Evolutionary conservation across 1,140 invertebrate species (phyloP), one percentile per base, ranked within the genome.

Genomic region (Papilio xuthus): DNA sequence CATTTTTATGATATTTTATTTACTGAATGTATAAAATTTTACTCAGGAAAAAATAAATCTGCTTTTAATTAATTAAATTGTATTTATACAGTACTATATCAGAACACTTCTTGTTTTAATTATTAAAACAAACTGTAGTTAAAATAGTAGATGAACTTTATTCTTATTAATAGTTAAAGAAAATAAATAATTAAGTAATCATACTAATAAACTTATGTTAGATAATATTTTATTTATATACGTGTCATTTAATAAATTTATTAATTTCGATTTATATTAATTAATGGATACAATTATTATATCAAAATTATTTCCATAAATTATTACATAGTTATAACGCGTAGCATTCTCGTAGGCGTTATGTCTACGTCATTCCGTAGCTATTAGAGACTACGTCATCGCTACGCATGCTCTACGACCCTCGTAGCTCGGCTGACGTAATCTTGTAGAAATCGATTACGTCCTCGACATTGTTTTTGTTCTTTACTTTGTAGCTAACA

Each of bases 341-440:
- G 70, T 72, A 72, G 70, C n/a, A 72, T 41, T 7, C 32, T 3
- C 41, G 71, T 47, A 73, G 50, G 18, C 42, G 71, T 8, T 15
- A 26, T 3, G 71, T n/a, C 42, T 73, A 73, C 71, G 71, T 73
- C 71, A 73, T 73, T 73, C 37, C 20, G 42, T 15, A 47, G 71
- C 71, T 50, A 73, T 0, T n/a, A 20, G 20, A 23, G 20, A 2
- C 71, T 73, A 73, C 71, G 71, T 73, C 71, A 73, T 50, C 37
- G 20, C 71, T 73, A 73, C 71, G 71, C 71, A 73, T 73, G 71
- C 71, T 73, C 71, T 73, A 73, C 71, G 71, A 26, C 71, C 23
- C 37, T 73, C 71, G 71, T 73, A 73, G n/a, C 42, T 9, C 23
- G 20, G 42, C 9, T 73, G 71, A 73, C 71, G 71, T 73, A 73